Conservation (phyloP, 2,888 invertebrate species). For the Apodemia hepburni region DNA sequence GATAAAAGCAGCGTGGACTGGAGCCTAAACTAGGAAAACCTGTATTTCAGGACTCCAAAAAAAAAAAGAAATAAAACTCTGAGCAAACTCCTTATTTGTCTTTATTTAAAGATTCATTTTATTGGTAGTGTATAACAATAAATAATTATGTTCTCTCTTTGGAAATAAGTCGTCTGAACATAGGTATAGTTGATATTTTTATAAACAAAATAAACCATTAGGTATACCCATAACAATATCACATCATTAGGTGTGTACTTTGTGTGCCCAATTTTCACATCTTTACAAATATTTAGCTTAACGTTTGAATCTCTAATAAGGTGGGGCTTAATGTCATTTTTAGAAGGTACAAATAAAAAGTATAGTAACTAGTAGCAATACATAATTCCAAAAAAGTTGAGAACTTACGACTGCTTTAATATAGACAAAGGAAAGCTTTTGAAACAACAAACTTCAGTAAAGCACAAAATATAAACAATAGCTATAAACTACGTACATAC, state of each 20-base stretch:
- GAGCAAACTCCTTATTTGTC: constrained; percentile 46
- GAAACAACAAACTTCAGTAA: constrained; percentile 16
- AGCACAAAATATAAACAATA: constrained; percentile 19
- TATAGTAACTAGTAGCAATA: neutral
- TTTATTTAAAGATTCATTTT: constrained; percentile 74
- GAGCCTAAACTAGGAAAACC: too few species aligned
- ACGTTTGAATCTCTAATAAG: neutral
- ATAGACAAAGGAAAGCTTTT: constrained; percentile 1
- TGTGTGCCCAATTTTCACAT: constrained; percentile 62
- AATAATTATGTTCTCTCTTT: constrained; percentile 68
- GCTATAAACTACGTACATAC: constrained; percentile 13
- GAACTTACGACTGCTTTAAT: neutral
- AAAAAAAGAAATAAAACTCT: constrained; percentile 33
- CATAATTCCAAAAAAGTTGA: neutral
- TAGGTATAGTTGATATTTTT: constrained; percentile 58
- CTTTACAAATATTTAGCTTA: neutral
- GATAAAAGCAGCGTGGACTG: too few species aligned
- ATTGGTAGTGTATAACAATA: constrained; percentile 73
- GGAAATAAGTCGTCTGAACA: constrained; percentile 49
- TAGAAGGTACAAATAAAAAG: neutral
- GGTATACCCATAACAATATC: constrained; percentile 66
- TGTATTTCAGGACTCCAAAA: neutral
- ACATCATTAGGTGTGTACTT: constrained; percentile 70
- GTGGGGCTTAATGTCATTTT: constrained; percentile 4
- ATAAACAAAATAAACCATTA: constrained; percentile 73